Percentiles rank a stretch among this genome's conserved stretches.
Evolutionary conservation across 2,888 invertebrate genomes (phyloP).

Genomic region (Synergus itoensis): DNA sequence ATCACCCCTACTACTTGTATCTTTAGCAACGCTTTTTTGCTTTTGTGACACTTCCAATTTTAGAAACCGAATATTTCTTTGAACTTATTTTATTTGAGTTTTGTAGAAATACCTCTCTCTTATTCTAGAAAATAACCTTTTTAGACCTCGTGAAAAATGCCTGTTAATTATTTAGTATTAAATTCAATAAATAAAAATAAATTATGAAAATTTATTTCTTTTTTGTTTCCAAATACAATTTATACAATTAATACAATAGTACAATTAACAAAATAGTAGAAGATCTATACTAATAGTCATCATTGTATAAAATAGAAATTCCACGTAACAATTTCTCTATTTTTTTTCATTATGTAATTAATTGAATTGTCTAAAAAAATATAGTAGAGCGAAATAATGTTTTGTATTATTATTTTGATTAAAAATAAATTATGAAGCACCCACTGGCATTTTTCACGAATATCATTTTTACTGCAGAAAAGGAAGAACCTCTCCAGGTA

Average conservation of each 20-base stretch:
- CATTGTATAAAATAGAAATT: no score
- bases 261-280: no score
- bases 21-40: slow-evolving; percentile 31
- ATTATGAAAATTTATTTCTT: background rate
- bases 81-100: background rate
- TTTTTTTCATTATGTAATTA: no score
- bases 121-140: background rate
- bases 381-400: background rate
- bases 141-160: background rate
- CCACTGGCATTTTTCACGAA: background rate
- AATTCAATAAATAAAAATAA: no score
- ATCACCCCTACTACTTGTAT: slow-evolving; percentile 30
- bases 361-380: no score
- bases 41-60: slow-evolving; percentile 28
- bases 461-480: background rate
- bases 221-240: background rate
- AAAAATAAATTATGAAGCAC: background rate
- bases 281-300: no score
- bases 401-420: background rate
- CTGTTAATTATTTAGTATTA: no score
- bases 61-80: background rate
- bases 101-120: background rate
- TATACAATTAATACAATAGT: background rate
- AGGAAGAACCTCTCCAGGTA: background rate
- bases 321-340: no score